Conservation (phyloP, 2,113 vertebrate genomes). For the Spheniscus mendiculus region DNA sequence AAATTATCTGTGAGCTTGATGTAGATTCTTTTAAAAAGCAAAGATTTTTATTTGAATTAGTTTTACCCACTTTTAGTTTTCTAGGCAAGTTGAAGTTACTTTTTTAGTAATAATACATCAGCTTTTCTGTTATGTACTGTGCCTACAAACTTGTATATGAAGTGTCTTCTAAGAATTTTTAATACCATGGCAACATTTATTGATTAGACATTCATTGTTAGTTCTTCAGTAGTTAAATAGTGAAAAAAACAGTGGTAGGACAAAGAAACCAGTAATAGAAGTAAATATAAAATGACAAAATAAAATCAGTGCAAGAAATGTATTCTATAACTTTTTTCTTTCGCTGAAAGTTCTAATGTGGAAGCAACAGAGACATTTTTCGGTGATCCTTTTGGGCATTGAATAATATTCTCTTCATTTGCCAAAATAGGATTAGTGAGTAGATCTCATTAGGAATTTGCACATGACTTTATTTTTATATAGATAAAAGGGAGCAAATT, state of each 20-base stretch:
- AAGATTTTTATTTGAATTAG: not conserved
- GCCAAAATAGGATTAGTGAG: constrained; percentile 51
- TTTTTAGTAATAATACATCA: not conserved
- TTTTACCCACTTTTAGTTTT: not conserved
- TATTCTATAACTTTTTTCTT: not conserved
- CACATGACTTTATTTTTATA: constrained; percentile 42
- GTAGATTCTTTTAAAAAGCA: not conserved
- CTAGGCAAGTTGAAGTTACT: not conserved
- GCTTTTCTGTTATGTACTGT: not conserved
- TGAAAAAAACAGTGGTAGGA: not conserved
- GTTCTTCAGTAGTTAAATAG: not conserved
- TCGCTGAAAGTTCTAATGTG: not conserved
- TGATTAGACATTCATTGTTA: not conserved
- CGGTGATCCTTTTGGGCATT: constrained; percentile 17
- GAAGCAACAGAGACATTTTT: constrained; percentile 1
- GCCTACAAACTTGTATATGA: not conserved
- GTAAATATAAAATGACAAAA: not conserved
- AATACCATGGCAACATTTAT: not conserved
- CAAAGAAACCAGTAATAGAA: not conserved
- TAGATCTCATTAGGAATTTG: constrained; percentile 62
- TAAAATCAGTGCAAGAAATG: not conserved
- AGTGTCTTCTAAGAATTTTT: not conserved
- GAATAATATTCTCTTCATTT: constrained; percentile 47
- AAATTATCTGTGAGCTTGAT: not conserved
- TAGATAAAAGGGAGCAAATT: constrained; percentile 56